These are phyloP conservation scores for Hippocampus guttulatus DNA, from an alignment of 2,113 vertebrate species.

Conservation along the genomic window DNA sequence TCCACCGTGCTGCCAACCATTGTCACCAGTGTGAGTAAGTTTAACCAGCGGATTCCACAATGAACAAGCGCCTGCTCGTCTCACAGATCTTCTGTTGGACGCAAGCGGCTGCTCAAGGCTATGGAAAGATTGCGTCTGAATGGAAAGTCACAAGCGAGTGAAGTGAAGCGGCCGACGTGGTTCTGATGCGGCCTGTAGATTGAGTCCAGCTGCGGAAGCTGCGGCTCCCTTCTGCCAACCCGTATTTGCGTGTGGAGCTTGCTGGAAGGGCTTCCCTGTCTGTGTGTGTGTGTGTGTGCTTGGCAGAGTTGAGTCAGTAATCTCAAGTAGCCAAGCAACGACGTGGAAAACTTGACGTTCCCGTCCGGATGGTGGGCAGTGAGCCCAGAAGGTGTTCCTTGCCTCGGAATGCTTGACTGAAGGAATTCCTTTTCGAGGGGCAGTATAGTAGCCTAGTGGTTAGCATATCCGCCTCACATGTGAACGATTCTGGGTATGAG, in stretches of 20 bases:
- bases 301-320: slow-evolving; percentile 25
- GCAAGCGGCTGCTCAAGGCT: slow-evolving; percentile 15
- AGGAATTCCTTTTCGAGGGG: not conserved
- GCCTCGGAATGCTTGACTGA: not conserved
- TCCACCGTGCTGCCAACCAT: not conserved
- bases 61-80: not conserved
- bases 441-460: not conserved
- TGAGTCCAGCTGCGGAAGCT: slow-evolving; percentile 56
- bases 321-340: slow-evolving; percentile 41
- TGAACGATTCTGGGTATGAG: not conserved
- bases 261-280: slow-evolving; percentile 52
- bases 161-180: not conserved
- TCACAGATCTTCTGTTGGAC: not conserved
- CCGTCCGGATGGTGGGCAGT: not conserved
- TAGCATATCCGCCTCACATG: not conserved
- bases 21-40: not conserved
- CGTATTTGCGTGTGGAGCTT: not conserved
- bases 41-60: not conserved
- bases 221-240: slow-evolving; percentile 17
- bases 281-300: slow-evolving; percentile 14
- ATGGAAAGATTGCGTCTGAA: slow-evolving; percentile 46
- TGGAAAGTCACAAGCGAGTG: slow-evolving; percentile 4
- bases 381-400: not conserved
- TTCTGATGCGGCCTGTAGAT: slow-evolving; percentile 64
- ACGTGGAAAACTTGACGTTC: slow-evolving; percentile 2